A percentile compares a stretch with the other conserved stretches of the same genome.
Conservation (phyloP, 2,113 vertebrate species). For the Eupsittula cactorum region DNA sequence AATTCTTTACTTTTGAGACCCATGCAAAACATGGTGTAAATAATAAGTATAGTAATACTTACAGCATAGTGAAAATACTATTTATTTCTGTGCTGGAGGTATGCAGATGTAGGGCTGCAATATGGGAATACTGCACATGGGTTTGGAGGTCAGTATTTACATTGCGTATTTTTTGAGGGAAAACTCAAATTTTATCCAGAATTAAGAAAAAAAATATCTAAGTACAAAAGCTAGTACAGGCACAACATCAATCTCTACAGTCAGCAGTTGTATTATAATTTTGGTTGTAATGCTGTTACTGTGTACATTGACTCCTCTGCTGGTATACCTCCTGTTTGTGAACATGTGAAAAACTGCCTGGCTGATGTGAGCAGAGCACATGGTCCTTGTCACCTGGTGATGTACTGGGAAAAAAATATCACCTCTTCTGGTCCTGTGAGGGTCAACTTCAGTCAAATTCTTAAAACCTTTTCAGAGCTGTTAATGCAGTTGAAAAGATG, state of each 20-base stretch:
- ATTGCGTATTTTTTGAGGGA: not conserved
- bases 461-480: not conserved
- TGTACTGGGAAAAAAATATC: not conserved
- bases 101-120: not conserved
- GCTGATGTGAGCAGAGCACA: not conserved
- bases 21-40: not conserved
- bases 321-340: not conserved
- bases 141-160: not conserved
- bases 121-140: accelerated
- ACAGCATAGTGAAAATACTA: not conserved
- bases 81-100: not conserved
- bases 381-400: not conserved
- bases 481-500: not conserved
- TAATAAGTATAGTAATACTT: not conserved
- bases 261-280: not conserved
- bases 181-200: not conserved
- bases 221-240: not conserved
- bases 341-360: not conserved
- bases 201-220: not conserved
- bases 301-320: not conserved
- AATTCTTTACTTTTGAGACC: not conserved
- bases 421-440: not conserved
- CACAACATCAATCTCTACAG: not conserved
- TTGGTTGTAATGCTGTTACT: not conserved
- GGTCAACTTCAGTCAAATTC: not conserved